A percentile compares a stretch with the other conserved stretches of the same genome.
Evolutionary conservation across 1,140 invertebrate genomes (phyloP).

Genomic region (Listronotus bonariensis): DNA sequence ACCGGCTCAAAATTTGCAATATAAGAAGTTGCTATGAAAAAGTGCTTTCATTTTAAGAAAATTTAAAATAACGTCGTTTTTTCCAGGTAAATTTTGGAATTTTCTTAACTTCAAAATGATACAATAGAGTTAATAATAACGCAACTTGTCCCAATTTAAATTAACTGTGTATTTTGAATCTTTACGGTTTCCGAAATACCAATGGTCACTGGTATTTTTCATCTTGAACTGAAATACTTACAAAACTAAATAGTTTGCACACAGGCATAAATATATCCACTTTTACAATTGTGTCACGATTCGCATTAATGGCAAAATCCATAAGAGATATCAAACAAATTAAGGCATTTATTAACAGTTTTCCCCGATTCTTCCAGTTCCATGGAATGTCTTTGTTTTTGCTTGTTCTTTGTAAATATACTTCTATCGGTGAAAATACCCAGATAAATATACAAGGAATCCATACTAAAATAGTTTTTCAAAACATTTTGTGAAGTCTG

Average conservation of each 20-base stretch:
- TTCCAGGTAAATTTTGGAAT: no score
- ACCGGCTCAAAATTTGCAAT: no score
- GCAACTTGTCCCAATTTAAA: no score
- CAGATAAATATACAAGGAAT: conserved; percentile 84
- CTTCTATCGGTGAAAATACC: conserved; percentile 75
- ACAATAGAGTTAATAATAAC: no score
- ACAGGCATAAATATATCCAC: conserved; percentile 75
- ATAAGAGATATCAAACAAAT: conserved; percentile 67
- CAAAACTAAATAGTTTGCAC: conserved; percentile 77
- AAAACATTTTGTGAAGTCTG: conserved; percentile 86
- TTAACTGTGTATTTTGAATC: no score
- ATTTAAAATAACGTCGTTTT: no score
- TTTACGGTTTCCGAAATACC: no score
- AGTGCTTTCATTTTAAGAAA: no score
- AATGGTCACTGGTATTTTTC: no score
- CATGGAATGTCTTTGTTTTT: conserved; percentile 80
- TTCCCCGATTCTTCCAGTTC: conserved; percentile 77
- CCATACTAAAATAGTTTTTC: conserved; percentile 87
- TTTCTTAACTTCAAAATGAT: no score
- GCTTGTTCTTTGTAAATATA: conserved; percentile 77
- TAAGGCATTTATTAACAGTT: conserved; percentile 71
- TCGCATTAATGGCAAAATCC: conserved; percentile 58
- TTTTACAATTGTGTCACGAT: conserved; percentile 60
- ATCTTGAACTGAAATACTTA: conserved; percentile 61
- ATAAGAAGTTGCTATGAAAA: no score